Evolutionary conservation across 1,140 invertebrate species (phyloP), one percentile per base, ranked within the genome.

Genomic region (Zelostemma sp.): DNA sequence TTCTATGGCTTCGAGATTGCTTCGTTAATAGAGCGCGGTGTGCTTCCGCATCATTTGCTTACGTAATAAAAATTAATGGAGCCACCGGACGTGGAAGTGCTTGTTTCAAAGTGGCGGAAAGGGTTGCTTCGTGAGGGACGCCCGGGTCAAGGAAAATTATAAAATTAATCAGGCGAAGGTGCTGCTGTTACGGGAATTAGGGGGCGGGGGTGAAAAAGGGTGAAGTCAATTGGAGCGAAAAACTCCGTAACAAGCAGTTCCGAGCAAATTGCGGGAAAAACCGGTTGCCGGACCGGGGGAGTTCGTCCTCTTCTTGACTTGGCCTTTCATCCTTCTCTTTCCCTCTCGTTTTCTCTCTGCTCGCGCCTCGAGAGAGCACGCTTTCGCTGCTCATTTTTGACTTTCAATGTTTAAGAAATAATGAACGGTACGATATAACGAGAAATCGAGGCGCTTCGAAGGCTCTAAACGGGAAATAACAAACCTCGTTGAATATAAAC

Each of bases 151-250:
- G 63, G 51, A 64, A 67, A 72, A 64, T 67, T 72, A 61, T 72
- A 72, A 72, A 72, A 72, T 67, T 72, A 72, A 72, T 72, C 63
- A 72, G 56, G 14, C 62, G 50, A 60, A 72, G 69, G 69, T 67
- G 68, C 33, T 41, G 68, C 53, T 41, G 56, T 47, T 59, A 48
- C 50, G 35, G 66, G 67, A 57, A 61, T 70, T 59, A 35, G 11
- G 43, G 60, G 55, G 53, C n/a, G 59, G 56, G 57, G 50, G 2
- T 43, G 43, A 46, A 11, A 56, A 57, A 64, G 55, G 61, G 47
- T 53, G 56, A 59, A 69, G 61, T 67, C 72, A 73, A 73, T 73
- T 73, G 72, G 64, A 60, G 72, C 72, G 47, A 59, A 70, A 73
- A 73, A 73, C 60, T 67, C 47, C 43, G 64, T 74, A 74, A 74